Evolutionary conservation across 1,140 invertebrate species (phyloP), one percentile per base, ranked within the genome.

Genomic region (Hetaerina americana): DNA sequence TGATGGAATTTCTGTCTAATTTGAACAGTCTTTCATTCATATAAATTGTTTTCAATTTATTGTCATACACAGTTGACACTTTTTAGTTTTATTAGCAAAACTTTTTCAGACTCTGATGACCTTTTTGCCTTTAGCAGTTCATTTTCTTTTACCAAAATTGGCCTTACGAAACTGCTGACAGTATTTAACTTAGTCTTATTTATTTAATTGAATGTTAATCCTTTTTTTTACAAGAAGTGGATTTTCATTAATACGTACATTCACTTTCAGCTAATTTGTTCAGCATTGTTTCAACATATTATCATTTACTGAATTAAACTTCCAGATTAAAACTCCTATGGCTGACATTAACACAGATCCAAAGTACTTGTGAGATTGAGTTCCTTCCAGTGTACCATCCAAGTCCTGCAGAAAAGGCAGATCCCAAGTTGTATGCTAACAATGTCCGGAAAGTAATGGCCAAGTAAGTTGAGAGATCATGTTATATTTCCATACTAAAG

Each of bases 361-460:
- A 93, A 77, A 97, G 91, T 75, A 88, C 88, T 69, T 92, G 93
- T 77, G 95, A 97, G 85, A 92, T 98, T 69, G 95, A 97, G 84
- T 97, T 94, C 83, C 85, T 98, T 15, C 95, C 95, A 0, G 93
- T 97, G 0, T 97, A 97, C 81, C 86, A 83, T 18, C 96, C 95
- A 0, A 94, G 83, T 75, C 90, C 93, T 75, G 91, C 89, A 72
- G 96, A 98, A 80, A 91, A 90, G 78, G 82, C 85, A 72, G 89
- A 98, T 84, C 91, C 94, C 0, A 94, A 92, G 79, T 82, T 97
- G 15, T 98, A 90, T 83, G 95, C 95, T 1, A 87, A 88, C 73
- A 97, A 97, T 82, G 95, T 98, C 22, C 84, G 94, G 73, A 86
- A 88, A 75, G 85, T 93, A 68, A 97, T 97, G 94, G 93, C 95